phyloP scores from a whole-genome alignment of 2,888 invertebrate genomes.

The Tuta absoluta region DNA sequence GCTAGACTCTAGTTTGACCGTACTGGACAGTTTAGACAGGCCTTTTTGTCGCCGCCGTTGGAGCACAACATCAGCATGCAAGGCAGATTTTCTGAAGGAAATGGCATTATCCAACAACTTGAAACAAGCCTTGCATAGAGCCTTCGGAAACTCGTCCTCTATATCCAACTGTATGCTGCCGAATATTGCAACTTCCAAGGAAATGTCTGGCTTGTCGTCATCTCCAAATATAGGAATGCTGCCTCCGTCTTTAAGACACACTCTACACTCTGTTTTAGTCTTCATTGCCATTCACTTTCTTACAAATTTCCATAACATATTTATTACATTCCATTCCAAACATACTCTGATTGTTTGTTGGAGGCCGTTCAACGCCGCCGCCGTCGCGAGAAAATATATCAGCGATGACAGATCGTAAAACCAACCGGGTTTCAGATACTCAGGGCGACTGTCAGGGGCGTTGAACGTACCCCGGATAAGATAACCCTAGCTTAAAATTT shows the following conservation, averaged over 20 bases:
- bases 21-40: not conserved
- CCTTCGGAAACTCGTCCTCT: constrained; percentile 15
- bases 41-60: constrained; percentile 6
- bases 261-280: constrained; percentile 15
- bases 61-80: not conserved
- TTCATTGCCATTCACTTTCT: constrained; percentile 1
- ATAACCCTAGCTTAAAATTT: too few species aligned
- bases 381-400: too few species aligned
- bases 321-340: too few species aligned
- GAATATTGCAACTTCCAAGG: constrained; percentile 15
- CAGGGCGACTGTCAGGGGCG: too few species aligned
- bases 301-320: too few species aligned
- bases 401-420: too few species aligned
- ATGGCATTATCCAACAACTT: constrained; percentile 13
- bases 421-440: too few species aligned
- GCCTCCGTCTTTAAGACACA: constrained; percentile 11
- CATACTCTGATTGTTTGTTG: too few species aligned
- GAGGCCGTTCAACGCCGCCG: too few species aligned
- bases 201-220: constrained; percentile 11
- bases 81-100: constrained; percentile 14
- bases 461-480: too few species aligned
- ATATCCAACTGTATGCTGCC: constrained; percentile 12
- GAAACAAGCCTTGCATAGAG: constrained; percentile 6
- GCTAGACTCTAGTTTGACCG: not conserved
- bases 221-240: constrained; percentile 16